A percentile compares a stretch with the other conserved stretches of the same genome.
Evolutionary conservation across 1,140 invertebrate species (phyloP).

Genomic region (Olivierus martensii): DNA sequence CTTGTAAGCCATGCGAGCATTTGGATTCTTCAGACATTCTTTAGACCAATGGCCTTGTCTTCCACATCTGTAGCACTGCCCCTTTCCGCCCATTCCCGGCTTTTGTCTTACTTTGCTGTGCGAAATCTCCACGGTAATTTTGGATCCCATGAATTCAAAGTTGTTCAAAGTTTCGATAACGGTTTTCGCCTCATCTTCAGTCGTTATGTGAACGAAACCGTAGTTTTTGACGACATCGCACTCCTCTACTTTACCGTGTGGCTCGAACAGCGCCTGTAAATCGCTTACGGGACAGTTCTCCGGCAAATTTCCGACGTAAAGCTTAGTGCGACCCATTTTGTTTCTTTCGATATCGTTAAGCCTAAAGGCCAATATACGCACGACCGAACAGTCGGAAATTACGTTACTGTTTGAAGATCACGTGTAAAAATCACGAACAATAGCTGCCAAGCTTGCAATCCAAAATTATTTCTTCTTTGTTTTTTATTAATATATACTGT

Average conservation of each 20-base stretch:
- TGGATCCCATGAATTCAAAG: conserved; percentile 64
- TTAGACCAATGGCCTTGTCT: conserved; percentile 76
- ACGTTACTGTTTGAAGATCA: too few species aligned
- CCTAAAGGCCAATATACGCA: too few species aligned
- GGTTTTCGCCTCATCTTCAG: conserved; percentile 72
- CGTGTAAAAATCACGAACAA: too few species aligned
- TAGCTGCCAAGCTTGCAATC: too few species aligned
- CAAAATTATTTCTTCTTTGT: too few species aligned
- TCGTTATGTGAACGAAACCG: conserved; percentile 95
- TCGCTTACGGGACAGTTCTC: conserved; percentile 73
- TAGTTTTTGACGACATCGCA: conserved; percentile 94
- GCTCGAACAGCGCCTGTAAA: conserved; percentile 78
- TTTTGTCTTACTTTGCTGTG: conserved; percentile 79
- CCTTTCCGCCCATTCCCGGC: conserved; percentile 87
- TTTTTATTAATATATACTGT: too few species aligned
- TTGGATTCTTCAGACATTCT: conserved; percentile 21
- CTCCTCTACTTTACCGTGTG: conserved; percentile 88
- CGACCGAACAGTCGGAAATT: too few species aligned
- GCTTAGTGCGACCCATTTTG: too few species aligned
- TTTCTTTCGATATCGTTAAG: too few species aligned
- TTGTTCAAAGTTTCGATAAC: conserved; percentile 84
- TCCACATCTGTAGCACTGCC: conserved; percentile 86
- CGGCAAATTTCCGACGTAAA: conserved; percentile 88
- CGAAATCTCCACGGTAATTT: conserved; percentile 72
- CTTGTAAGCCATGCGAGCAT: too few species aligned